Base-by-base conservation (phyloP, 2,797 vertebrate genomes). In the Epinephelus coioides region DNA sequence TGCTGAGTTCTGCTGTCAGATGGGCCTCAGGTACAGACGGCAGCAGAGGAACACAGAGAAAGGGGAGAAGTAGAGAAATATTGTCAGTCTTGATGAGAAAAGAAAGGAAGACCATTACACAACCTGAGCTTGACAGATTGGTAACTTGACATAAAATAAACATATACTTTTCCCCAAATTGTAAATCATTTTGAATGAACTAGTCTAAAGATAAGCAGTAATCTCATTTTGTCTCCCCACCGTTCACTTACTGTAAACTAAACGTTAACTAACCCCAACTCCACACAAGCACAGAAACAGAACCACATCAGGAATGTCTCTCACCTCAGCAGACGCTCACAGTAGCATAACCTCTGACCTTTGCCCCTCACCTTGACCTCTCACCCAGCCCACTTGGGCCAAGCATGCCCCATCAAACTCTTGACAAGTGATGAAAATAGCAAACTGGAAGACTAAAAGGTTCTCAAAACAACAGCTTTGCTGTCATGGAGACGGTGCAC, bases 1-100 rank as follows among this genome's bases (percentile, higher is more conserved):
- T 50, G 90, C 91, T 85, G 90, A 12, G 89, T 71, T 63, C 71
- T 54, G 76, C 79, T 86, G 86, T 87, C 81, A 68, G 62, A 67
- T 14, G 34, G 34, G 82, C 81, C 83, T 77, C 83, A 89, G 84
- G 86, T 85, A 76, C 79, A 90, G 84, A 92, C 55, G 60, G 68
- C 71, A 71, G 85, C 63, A 53, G 76, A 78, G 71, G 51, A 47
- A 62, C 59, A 74, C 65, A 77, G 44, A 78, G 54, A 54, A 47
- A 76, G 63, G 27, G 66, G 63, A 64, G 68, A 73, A 54, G 46
- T 61, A 69, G 44, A 62, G 79, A 75, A 68, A 73, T 44, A 60
- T 53, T 12, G 53, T 54, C 63, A 67, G 38, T 46, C 40, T 38
- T 43, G 40, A 63, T 66, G 55, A 69, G 71, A 56, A 51, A 54